Evolutionary conservation across 2,888 invertebrate genomes (phyloP), one percentile per base, ranked within the genome.

Genomic region (Bruchidius siliquastri): DNA sequence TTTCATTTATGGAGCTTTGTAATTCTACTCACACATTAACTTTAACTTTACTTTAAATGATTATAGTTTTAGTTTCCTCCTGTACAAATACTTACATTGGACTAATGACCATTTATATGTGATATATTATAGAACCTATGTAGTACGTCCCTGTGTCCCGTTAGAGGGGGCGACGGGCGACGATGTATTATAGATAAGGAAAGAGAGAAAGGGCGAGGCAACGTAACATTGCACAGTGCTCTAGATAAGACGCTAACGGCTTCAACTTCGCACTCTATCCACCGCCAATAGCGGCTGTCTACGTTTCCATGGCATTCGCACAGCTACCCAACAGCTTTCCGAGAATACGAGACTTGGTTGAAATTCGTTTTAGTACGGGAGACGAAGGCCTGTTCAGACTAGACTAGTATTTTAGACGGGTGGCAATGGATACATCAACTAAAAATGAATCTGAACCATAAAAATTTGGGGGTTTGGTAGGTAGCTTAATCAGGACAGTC

Each of bases 221-320:
- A 87, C 49, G 49, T 49, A 13, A 13, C 26, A 26, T 8, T 49
- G 49, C 49, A 49, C 49, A 49, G 49, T 49, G 49, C 49, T 49
- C 18, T 49, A 49, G 88, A 88, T 88, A 88, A 87, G 87, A 87
- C 87, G 87, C 84, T 88, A 88, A 88, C 88, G 88, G 87, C 85
- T 87, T 87, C 88, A 88, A 88, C 88, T 88, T 88, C 87, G 87
- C 88, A 88, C 88, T 88, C 88, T 87, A 88, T 88, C 87, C 49
- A 13, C 49, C 49, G 49, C 49, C 49, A 49, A 49, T 49, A 49
- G 49, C 49, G 49, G 49, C 49, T 49, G 49, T 49, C 49, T 49
- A 49, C 49, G 49, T 49, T 49, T 49, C 49, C 49, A 49, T 49
- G 49, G 49, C 49, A 49, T 49, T 49, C 49, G 49, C 49, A 49